Percentiles rank a stretch among this genome's conserved stretches.
Conservation (phyloP, 2,888 invertebrate genomes). For the Drosophila gaucha region DNA sequence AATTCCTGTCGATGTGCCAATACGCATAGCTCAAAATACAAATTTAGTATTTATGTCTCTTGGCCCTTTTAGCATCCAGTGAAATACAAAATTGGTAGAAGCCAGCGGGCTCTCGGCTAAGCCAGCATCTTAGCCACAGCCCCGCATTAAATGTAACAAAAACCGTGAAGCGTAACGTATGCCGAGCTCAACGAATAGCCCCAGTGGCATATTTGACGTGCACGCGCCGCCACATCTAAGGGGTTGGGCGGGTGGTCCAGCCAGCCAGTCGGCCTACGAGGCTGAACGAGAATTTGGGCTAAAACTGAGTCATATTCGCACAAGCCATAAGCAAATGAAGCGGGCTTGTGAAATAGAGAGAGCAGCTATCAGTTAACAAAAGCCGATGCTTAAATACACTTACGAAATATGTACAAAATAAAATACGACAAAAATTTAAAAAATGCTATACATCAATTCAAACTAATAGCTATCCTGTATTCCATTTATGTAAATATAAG, state of each 20-base stretch:
- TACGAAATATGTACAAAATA: not conserved
- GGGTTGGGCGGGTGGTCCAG: not conserved
- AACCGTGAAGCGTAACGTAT: slow-evolving; percentile 62
- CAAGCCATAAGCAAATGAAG: slow-evolving; percentile 39
- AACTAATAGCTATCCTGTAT: no score
- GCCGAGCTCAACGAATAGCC: slow-evolving; percentile 48
- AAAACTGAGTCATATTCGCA: slow-evolving; percentile 36
- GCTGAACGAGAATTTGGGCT: slow-evolving; percentile 8
- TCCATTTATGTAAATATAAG: no score
- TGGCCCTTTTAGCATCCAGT: slow-evolving; percentile 34
- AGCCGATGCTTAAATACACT: slow-evolving; percentile 20
- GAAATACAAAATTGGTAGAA: not conserved
- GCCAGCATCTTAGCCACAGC: slow-evolving; percentile 32
- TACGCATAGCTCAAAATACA: slow-evolving; percentile 62
- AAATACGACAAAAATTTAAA: not conserved
- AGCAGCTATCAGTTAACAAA: no score
- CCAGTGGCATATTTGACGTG: slow-evolving; percentile 63
- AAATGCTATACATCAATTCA: no score
- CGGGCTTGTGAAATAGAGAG: slow-evolving; percentile 15
- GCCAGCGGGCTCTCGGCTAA: slow-evolving; percentile 17
- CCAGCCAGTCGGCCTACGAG: not conserved
- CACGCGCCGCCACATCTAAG: slow-evolving; percentile 52
- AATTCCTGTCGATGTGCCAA: slow-evolving; percentile 56
- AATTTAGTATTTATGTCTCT: slow-evolving; percentile 64
- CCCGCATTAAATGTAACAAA: slow-evolving; percentile 44